Conservation (phyloP, 2,888 invertebrate genomes). For the Brachycybe producta region DNA sequence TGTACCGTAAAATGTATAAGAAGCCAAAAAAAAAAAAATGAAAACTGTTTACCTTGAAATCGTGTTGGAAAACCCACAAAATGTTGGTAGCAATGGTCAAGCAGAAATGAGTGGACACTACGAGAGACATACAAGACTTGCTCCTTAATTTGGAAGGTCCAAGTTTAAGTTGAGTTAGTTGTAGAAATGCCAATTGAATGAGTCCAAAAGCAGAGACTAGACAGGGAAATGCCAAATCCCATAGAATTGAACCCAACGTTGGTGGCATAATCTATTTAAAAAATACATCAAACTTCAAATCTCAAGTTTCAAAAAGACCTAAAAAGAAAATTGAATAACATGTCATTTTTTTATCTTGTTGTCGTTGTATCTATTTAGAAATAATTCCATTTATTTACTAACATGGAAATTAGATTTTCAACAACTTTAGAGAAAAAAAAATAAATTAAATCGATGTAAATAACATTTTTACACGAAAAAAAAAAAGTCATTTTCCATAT, state of each 20-base stretch:
- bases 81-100: conserved; percentile 41
- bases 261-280: conserved; percentile 38
- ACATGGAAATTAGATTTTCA: no score
- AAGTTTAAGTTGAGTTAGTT: conserved; percentile 42
- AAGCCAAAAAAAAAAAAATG: no score
- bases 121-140: conserved; percentile 39
- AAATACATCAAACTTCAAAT: conserved; percentile 2
- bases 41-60: conserved; percentile 27
- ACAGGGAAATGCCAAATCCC: conserved; percentile 45
- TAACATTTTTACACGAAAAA: no score
- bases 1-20: no score
- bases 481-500: no score
- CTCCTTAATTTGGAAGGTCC: conserved; percentile 40
- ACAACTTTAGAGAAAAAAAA: no score
- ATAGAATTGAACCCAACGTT: conserved; percentile 40
- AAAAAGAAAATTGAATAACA: no score
- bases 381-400: no score
- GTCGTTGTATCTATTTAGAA: no score
- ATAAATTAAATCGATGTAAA: no score
- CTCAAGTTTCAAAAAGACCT: not conserved
- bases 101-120: conserved; percentile 42
- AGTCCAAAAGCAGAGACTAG: conserved; percentile 45
- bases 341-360: no score
- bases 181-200: conserved; percentile 43
- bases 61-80: conserved; percentile 32